Conservation (phyloP, 1,140 invertebrate genomes). For the Bombyx mandarina region DNA sequence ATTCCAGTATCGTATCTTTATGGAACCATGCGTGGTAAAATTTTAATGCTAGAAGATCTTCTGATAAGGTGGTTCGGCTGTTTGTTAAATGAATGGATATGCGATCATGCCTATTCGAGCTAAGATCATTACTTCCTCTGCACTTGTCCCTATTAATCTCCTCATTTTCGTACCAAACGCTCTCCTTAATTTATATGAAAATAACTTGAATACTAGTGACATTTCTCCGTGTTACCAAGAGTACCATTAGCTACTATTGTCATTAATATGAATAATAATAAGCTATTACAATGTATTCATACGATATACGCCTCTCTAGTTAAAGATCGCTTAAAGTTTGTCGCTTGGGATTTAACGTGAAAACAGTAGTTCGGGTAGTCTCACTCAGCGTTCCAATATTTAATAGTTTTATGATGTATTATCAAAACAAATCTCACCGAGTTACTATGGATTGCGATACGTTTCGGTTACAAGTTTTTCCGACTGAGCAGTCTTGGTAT, state of each 20-base stretch:
- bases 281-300: background rate
- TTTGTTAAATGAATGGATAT: too few species aligned
- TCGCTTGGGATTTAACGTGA: conserved; percentile 26
- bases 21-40: too few species aligned
- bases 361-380: conserved; percentile 60
- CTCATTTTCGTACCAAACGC: too few species aligned
- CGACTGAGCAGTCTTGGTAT: conserved; percentile 43
- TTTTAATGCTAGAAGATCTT: too few species aligned
- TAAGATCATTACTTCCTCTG: too few species aligned
- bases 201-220: too few species aligned
- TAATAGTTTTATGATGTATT: conserved; percentile 74
- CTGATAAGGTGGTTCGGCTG: too few species aligned
- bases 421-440: conserved; percentile 69
- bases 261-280: background rate
- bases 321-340: background rate
- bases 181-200: too few species aligned
- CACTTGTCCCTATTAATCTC: too few species aligned
- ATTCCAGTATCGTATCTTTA: too few species aligned
- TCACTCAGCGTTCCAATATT: conserved; percentile 72
- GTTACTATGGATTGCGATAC: conserved; percentile 59
- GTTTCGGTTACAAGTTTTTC: conserved; percentile 46
- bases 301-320: background rate
- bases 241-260: background rate
- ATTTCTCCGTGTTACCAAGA: too few species aligned
- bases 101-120: too few species aligned